phyloP scores from a whole-genome alignment of 2,888 invertebrate species.

The Rhamnusium bicolor region DNA sequence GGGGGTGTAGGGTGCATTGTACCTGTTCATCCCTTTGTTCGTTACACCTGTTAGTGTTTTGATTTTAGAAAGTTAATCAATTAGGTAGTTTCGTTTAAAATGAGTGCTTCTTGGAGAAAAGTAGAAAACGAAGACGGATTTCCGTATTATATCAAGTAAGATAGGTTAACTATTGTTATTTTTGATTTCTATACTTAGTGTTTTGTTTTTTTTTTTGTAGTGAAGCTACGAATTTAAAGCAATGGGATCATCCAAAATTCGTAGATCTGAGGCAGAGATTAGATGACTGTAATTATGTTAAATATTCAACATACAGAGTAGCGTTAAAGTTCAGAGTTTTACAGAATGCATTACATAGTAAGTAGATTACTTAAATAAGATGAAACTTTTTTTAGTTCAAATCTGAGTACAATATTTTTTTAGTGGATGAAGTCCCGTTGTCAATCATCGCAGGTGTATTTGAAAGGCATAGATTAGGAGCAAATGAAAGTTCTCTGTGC shows the following conservation, averaged over 20 bases:
- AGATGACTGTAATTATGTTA: constrained; percentile 79
- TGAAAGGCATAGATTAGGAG: constrained; percentile 79
- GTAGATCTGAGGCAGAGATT: constrained; percentile 74
- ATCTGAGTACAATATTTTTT: constrained; percentile 40
- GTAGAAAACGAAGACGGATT: constrained; percentile 77
- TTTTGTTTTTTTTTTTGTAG: constrained; percentile 67
- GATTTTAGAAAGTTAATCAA: constrained; percentile 29
- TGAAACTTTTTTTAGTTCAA: too few species aligned
- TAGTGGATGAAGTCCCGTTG: constrained; percentile 65
- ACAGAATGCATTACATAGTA: constrained; percentile 79
- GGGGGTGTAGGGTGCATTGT: constrained; percentile 11
- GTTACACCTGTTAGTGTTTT: constrained; percentile 13
- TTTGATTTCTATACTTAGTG: constrained; percentile 8
- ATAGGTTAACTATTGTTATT: constrained; percentile 38
- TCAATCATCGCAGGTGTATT: constrained; percentile 81
- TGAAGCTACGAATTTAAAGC: constrained; percentile 71
- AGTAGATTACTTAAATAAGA: constrained; percentile 60
- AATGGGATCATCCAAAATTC: constrained; percentile 78
- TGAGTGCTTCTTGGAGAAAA: constrained; percentile 72
- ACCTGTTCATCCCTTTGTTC: constrained; percentile 35
- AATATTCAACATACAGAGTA: constrained; percentile 84
- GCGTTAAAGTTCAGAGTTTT: constrained; percentile 81
- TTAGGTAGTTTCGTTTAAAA: constrained; percentile 32
- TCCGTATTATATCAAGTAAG: constrained; percentile 76
- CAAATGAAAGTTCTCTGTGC: constrained; percentile 79